A percentile compares a stretch with the other conserved stretches of the same genome.
phyloP scores from a whole-genome alignment of 2,888 invertebrate genomes.

The Tenthredo livida region DNA sequence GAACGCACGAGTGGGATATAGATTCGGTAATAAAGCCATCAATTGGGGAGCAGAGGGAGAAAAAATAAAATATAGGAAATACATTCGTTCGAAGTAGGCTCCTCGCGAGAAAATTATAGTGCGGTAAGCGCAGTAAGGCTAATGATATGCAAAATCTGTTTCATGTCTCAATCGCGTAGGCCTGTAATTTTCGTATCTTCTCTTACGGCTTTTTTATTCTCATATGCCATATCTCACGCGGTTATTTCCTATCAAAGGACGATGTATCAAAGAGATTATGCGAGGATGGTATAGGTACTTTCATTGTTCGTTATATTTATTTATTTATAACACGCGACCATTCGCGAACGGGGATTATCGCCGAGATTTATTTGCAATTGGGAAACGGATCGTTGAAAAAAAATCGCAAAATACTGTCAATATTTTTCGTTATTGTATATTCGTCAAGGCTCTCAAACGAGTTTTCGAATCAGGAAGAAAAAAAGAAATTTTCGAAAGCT shows the following conservation, averaged over 20 bases:
- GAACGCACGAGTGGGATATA: slow-evolving; percentile 26
- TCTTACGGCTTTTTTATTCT: background rate
- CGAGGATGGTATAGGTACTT: background rate
- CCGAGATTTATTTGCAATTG: too few species aligned
- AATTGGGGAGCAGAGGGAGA: background rate
- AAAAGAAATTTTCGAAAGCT: background rate
- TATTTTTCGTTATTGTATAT: background rate
- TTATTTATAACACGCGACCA: too few species aligned
- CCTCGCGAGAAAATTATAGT: slow-evolving; percentile 43
- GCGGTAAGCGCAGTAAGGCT: slow-evolving; percentile 37
- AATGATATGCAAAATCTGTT: slow-evolving; percentile 50
- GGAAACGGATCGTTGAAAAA: background rate
- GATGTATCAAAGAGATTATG: background rate
- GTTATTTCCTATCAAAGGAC: background rate
- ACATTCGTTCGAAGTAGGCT: slow-evolving; percentile 22
- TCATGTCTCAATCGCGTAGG: slow-evolving; percentile 41
- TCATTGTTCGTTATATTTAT: background rate
- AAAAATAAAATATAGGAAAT: slow-evolving; percentile 4
- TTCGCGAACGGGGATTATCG: background rate
- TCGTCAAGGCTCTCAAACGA: background rate
- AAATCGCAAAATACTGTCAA: background rate
- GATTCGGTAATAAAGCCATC: background rate
- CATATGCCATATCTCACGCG: slow-evolving; percentile 21
- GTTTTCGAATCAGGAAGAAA: background rate
- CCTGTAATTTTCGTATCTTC: slow-evolving; percentile 42